Evolutionary conservation across 2,888 invertebrate species (phyloP).

Genomic region (Strigamia maritima): DNA sequence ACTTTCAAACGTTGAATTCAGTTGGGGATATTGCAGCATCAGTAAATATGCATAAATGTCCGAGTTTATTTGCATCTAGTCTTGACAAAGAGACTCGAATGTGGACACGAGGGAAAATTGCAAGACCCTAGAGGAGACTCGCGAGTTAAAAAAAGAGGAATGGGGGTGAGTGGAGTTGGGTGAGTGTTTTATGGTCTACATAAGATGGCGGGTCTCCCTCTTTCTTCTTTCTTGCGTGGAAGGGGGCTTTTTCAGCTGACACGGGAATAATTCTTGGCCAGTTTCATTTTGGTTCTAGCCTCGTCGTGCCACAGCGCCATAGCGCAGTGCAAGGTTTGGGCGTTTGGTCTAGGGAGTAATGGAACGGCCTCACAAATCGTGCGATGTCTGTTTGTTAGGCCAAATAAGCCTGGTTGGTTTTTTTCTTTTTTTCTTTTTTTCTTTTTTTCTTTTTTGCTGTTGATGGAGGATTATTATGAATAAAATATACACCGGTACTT

Average conservation of each 20-base stretch:
- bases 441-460: background rate
- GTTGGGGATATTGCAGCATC: background rate
- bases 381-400: background rate
- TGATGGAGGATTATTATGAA: background rate
- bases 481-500: background rate
- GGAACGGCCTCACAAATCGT: background rate
- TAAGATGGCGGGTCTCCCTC: conserved; percentile 15
- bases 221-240: background rate
- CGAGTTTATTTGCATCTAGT: conserved; percentile 14
- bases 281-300: background rate
- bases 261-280: conserved; percentile 21
- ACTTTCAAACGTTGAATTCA: background rate
- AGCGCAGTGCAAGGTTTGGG: background rate
- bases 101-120: conserved; percentile 6
- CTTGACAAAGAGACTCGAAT: conserved; percentile 8
- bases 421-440: background rate
- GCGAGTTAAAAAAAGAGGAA: background rate
- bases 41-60: conserved; percentile 4
- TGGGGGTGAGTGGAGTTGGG: background rate
- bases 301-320: background rate
- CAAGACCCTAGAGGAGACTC: background rate
- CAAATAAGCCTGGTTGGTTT: background rate
- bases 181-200: conserved; percentile 11
- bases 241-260: background rate
- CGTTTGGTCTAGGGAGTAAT: background rate